A percentile compares a stretch with the other conserved stretches of the same genome.
These are phyloP conservation scores for Hippocampus barbouri DNA, from an alignment of 2,113 vertebrate species.

Conservation along the genomic window DNA sequence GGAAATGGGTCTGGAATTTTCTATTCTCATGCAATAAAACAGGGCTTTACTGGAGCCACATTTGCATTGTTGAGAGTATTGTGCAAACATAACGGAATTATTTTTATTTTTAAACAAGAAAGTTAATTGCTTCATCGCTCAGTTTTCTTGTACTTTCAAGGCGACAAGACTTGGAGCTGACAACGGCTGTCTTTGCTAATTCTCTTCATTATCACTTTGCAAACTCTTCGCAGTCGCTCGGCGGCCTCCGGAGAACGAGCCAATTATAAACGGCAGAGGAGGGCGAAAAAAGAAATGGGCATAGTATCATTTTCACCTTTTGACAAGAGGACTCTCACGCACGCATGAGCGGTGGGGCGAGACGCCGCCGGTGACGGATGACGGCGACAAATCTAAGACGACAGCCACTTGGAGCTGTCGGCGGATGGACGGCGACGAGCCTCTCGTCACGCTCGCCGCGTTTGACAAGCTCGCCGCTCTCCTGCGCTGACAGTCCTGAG, in stretches of 20 bases:
- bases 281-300: neutral
- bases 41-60: neutral
- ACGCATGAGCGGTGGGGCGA: neutral
- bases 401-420: constrained; percentile 5
- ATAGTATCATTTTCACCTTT: constrained; percentile 7
- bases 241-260: constrained; percentile 1
- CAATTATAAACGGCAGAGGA: neutral
- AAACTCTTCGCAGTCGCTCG: neutral
- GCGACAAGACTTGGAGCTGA: neutral
- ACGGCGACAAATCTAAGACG: constrained; percentile 6
- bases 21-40: neutral
- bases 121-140: neutral
- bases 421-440: neutral
- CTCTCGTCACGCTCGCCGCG: neutral
- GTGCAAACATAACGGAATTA: neutral
- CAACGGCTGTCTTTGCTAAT: constrained; percentile 8
- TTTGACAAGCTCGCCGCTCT: neutral
- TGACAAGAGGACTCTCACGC: neutral
- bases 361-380: neutral
- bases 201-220: constrained; percentile 7
- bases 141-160: neutral
- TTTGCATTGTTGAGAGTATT: no score
- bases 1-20: neutral
- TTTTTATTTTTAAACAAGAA: neutral
- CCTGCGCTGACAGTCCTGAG: neutral